Percentiles rank a stretch among this genome's conserved stretches.
phyloP scores from a whole-genome alignment of 2,113 vertebrate genomes.

The Neopipo cinnamomea region DNA sequence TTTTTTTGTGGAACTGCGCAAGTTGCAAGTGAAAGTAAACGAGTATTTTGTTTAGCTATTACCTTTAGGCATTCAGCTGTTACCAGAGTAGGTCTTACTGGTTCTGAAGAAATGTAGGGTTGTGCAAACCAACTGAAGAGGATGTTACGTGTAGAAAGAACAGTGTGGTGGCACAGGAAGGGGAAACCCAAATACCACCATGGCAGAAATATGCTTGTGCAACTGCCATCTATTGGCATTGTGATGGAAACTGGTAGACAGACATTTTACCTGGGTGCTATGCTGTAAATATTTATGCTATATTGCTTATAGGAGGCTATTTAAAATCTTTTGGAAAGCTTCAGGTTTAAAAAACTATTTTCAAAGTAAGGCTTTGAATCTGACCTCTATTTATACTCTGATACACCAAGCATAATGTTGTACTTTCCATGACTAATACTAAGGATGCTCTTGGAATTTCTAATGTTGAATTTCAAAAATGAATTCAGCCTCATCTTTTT shows the following conservation, averaged over 20 bases:
- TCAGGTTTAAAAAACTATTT: neutral
- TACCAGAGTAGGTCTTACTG: neutral
- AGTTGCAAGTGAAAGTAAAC: neutral
- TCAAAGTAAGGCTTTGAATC: neutral
- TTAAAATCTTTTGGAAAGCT: neutral
- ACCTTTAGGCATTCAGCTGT: neutral
- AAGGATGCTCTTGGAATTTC: constrained; percentile 38
- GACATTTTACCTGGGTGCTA: neutral
- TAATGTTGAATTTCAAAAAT: constrained; percentile 38
- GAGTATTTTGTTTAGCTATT: neutral
- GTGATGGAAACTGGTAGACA: neutral
- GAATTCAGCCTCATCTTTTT: constrained; percentile 35
- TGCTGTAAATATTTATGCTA: neutral
- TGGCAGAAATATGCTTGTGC: neutral
- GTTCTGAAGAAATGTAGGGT: neutral
- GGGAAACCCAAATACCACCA: neutral
- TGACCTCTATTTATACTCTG: neutral
- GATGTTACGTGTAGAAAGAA: neutral
- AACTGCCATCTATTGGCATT: neutral
- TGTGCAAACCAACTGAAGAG: neutral
- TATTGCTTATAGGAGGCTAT: neutral
- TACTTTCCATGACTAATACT: constrained; percentile 35
- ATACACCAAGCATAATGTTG: neutral
- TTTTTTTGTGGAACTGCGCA: neutral
- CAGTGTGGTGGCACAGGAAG: neutral